phyloP scores from a whole-genome alignment of 53 echinoderm and acorn worm species.

The Antedon mediterranea region DNA sequence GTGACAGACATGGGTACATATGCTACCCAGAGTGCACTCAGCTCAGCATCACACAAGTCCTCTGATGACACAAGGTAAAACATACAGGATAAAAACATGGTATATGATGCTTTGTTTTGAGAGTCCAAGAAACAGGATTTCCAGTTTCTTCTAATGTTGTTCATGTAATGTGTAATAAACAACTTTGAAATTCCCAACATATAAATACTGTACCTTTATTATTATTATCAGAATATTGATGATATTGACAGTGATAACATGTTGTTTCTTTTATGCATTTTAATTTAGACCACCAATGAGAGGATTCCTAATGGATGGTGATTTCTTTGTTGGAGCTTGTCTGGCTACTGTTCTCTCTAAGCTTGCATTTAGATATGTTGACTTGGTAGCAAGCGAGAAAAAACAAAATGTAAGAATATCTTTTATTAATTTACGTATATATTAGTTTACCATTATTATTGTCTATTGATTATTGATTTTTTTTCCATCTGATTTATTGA shows the following conservation, averaged over 20 bases:
- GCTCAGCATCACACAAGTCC: slow-evolving; percentile 45
- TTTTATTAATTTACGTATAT: no score
- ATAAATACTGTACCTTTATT: no score
- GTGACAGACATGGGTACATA: slow-evolving; percentile 98
- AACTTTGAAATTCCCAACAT: no score
- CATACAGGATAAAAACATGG: no score
- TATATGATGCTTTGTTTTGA: no score
- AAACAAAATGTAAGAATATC: slow-evolving; percentile 48
- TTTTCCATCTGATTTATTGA: neutral
- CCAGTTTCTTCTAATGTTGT: no score
- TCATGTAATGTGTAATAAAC: no score
- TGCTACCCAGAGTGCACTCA: slow-evolving; percentile 95
- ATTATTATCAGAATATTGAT: no score
- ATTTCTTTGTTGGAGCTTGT: slow-evolving; percentile 89
- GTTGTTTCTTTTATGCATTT: no score
- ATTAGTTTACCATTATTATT: no score
- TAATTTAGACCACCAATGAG: slow-evolving; percentile 64
- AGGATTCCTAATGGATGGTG: slow-evolving; percentile 85
- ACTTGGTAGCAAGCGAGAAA: slow-evolving; percentile 47
- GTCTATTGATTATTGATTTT: neutral
- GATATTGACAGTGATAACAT: no score
- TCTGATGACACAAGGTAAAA: slow-evolving; percentile 62
- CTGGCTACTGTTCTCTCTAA: slow-evolving; percentile 86
- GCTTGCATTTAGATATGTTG: slow-evolving; percentile 80
- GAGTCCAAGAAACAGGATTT: no score